phyloP scores from a whole-genome alignment of 2,797 vertebrate genomes.

The Syngnathus acus region DNA sequence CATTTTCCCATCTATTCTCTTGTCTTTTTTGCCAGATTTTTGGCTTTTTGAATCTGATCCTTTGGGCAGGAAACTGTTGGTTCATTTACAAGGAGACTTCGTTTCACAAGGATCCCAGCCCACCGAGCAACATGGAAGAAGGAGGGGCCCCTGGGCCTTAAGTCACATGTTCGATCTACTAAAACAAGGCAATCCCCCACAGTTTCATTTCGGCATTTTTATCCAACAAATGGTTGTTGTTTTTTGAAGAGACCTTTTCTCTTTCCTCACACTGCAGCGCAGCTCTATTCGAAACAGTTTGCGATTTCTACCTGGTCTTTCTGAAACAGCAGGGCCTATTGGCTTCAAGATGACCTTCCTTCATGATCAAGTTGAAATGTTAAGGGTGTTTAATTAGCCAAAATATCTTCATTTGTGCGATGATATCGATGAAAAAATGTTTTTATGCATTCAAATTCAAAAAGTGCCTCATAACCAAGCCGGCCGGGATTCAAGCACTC shows the following conservation, averaged over 20 bases:
- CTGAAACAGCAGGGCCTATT: neutral
- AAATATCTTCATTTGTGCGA: neutral
- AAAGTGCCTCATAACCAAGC: neutral
- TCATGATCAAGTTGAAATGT: neutral
- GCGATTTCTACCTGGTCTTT: neutral
- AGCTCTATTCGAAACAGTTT: neutral
- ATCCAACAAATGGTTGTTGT: too few relatives aligned
- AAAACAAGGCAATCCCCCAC: neutral
- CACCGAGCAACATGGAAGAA: conserved; percentile 64
- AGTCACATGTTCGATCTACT: conserved; percentile 1
- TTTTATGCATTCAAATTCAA: neutral
- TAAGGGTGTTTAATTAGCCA: neutral
- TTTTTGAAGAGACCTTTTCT: neutral
- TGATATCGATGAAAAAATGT: neutral
- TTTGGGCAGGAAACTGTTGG: conserved; percentile 93
- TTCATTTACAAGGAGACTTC: conserved; percentile 91
- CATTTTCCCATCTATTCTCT: neutral
- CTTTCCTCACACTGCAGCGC: neutral
- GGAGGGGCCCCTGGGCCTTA: conserved; percentile 64
- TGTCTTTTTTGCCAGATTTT: conserved; percentile 71
- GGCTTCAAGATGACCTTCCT: neutral
- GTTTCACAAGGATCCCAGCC: conserved; percentile 72
- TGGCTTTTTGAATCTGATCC: conserved; percentile 87
- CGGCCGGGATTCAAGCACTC: neutral
- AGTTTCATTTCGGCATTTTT: neutral